Evolutionary conservation across 2,888 invertebrate species (phyloP), one percentile per base, ranked within the genome.

Genomic region (Brachynemurus nebulosus): DNA sequence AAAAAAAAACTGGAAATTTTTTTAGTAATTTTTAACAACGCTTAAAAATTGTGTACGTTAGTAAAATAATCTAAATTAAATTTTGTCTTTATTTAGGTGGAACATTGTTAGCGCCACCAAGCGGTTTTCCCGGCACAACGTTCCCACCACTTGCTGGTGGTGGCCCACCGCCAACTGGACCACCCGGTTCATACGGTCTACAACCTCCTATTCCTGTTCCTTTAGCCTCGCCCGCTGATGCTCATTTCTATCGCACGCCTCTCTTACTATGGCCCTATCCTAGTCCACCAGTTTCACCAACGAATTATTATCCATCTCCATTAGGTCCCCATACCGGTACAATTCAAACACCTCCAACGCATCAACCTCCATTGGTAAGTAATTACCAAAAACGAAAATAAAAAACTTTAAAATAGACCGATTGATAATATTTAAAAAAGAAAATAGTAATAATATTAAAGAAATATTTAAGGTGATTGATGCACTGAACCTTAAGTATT

Each of bases 241-340:
- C 74, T 57, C 73, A 72, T 52, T 72, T 72, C 52, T 71, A 73
- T 27, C 79, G 79, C 21, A 77, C 79, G 21, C 78, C 78, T 43
- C 74, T 82, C 48, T 80, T 91, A 54, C 91, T 91, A 69, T 93
- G 91, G 91, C 84, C 86, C 0, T 92, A 92, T 68, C 91, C 92
- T 38, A 90, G 90, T 55, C 92, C 92, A 30, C 92, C 92, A 0
- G 90, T 92, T 14, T 91, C 91, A 35, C 92, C 92, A 1, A 90
- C 90, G 30, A 85, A 81, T 55, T 86, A 86, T 64, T 86, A 80
- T 59, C 81, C 80, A 48, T 75, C 76, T 2, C 74, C 79, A 18
- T 71, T 73, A 53, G 63, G 62, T 41, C 68, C 68, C 0, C 66
- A 67, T 18, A 40, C 47, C 9, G 46, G 47, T 34, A 45, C 46